Percentiles rank a stretch among this genome's conserved stretches.
Evolutionary conservation across 2,888 invertebrate species (phyloP).

Genomic region (Acleris literana): DNA sequence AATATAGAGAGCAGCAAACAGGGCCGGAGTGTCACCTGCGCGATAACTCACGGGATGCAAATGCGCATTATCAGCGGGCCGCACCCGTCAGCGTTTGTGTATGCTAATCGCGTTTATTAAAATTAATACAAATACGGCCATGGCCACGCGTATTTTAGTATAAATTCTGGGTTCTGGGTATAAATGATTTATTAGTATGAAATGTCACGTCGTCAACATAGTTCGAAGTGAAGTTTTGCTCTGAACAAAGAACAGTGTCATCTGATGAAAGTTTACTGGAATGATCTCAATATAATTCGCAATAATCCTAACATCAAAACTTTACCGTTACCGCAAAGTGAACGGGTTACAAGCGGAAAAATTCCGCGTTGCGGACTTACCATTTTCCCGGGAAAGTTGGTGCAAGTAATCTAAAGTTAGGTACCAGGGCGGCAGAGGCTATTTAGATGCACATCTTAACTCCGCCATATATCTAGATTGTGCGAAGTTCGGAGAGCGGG

Average conservation of each 20-base stretch:
- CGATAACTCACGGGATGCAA: constrained; percentile 76
- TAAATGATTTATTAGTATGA: constrained; percentile 1
- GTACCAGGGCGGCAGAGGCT: constrained; percentile 78
- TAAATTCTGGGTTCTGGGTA: constrained; percentile 60
- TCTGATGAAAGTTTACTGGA: constrained; percentile 2
- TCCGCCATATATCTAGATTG: constrained; percentile 82
- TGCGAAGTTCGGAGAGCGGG: constrained; percentile 55
- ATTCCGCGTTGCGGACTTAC: constrained; percentile 59
- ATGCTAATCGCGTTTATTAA: constrained; percentile 78
- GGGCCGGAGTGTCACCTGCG: constrained; percentile 55
- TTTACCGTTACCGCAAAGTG: constrained; percentile 69
- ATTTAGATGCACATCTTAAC: constrained; percentile 84
- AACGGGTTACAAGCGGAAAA: constrained; percentile 72
- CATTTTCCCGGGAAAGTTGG: constrained; percentile 68
- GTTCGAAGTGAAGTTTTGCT: background rate
- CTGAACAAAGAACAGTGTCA: background rate
- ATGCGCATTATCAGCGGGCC: constrained; percentile 70
- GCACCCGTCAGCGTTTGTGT: constrained; percentile 65
- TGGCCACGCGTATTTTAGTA: constrained; percentile 51
- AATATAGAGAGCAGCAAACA: constrained; percentile 35
- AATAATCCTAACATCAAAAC: constrained; percentile 56
- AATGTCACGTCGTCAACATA: no score
- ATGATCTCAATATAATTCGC: constrained; percentile 30
- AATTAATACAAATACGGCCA: constrained; percentile 74
- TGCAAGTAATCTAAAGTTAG: constrained; percentile 84